Base-by-base conservation (phyloP, 2,797 vertebrate genomes). In the Hippocampus kuda region DNA sequence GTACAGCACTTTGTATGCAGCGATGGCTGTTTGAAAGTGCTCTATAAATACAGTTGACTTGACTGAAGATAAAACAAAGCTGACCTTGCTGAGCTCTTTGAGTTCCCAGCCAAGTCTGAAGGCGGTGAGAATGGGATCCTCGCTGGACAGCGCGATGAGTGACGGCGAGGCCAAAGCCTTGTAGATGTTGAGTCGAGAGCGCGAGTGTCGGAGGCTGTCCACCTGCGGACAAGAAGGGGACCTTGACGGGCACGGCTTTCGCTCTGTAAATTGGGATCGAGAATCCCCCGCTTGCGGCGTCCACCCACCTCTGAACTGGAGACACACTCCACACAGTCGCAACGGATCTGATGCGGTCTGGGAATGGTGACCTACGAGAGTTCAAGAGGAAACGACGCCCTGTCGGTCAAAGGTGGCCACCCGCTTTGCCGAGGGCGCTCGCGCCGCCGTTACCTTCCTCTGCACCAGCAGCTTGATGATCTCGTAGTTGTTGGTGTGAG, bases 401-500 rank as follows among this genome's bases (percentile, higher is more conserved):
- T 2, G 26, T 34, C 16, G 46, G 24, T 67, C 18, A 66, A 53
- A 2, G 16, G 7, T 2, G 20, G 16, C 44, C 64, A 7, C 2
- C 65, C 4, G 49, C 4, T 16, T 11, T 24, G 24, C 41, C 1
- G n/a, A 24, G n/a, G 42, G n/a, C 15, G 10, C 12, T 9, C 5
- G 6, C 13, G 30, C 18, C 5, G 6, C 46, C 1, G 1, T 92
- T 49, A 98, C 96, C 82, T 95, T 90, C 56, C 94, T 91, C 83
- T 97, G 94, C 64, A 99, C 94, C n/a, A 99, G 93, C 66, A 98
- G 90, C 77, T 99, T 99, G 88, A 99, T 99, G 88, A 99, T 98
- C 86, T 98, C 95, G 0, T 99, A 99, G 89, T 99, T 99, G 91
- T 99, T 99, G 86, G 97, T 97, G 87, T 99, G 97, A 77, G 97